Percentiles rank a stretch among this genome's conserved stretches.
These are phyloP conservation scores for Procavia capensis DNA, from an alignment of 2,113 vertebrate genomes.

Conservation along the genomic window DNA sequence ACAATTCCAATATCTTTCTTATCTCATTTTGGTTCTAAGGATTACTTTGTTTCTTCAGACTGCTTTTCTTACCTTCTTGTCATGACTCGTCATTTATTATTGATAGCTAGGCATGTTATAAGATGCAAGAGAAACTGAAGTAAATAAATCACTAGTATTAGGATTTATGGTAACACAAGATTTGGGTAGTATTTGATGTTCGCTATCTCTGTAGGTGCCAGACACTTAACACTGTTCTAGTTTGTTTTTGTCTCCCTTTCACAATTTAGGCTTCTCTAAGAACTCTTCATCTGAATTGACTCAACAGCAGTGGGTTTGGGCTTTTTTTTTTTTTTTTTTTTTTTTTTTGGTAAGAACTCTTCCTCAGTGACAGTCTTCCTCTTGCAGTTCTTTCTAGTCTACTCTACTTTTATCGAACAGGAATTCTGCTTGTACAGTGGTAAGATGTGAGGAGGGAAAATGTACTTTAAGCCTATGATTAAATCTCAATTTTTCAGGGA, in stretches of 20 bases:
- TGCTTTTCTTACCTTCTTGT: neutral
- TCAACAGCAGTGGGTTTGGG: no score
- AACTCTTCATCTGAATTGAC: neutral
- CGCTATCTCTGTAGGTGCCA: neutral
- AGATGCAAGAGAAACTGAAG: neutral
- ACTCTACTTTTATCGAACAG: neutral
- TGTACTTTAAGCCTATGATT: neutral
- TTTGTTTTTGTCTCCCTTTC: neutral
- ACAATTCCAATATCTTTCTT: neutral
- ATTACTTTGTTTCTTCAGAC: neutral
- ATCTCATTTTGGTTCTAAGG: neutral
- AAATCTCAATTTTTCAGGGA: neutral
- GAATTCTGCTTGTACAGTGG: neutral
- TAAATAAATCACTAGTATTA: neutral
- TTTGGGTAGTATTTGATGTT: neutral
- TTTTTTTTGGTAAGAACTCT: neutral
- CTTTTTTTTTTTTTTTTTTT: no score
- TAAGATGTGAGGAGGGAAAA: neutral
- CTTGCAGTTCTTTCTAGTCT: neutral
- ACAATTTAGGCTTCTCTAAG: neutral
- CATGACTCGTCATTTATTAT: neutral
- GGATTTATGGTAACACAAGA: neutral
- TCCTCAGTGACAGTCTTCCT: neutral
- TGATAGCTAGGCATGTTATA: neutral
- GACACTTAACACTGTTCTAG: neutral